phyloP scores from a whole-genome alignment of 1,140 invertebrate genomes.

The Uloborus diversus region DNA sequence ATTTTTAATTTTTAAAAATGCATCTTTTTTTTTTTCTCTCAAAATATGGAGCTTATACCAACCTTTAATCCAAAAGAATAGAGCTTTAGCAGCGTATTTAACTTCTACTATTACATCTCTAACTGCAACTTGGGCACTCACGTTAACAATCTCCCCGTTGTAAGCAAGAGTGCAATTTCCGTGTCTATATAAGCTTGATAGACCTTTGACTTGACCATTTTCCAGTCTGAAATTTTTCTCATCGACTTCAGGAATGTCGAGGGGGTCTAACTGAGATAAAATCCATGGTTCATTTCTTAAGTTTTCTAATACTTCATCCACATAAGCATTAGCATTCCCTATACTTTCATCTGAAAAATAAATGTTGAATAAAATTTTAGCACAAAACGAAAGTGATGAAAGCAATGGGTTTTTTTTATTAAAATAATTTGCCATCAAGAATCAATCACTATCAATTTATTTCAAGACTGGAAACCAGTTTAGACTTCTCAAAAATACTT shows the following conservation, averaged over 20 bases:
- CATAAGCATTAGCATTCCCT: conserved; percentile 47
- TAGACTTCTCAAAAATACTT: too few species aligned
- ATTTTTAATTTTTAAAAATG: not conserved
- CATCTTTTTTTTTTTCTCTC: not conserved
- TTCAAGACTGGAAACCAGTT: too few species aligned
- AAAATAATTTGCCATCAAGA: too few species aligned
- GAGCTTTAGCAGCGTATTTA: conserved; percentile 43
- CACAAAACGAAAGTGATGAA: too few species aligned
- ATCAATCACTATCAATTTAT: too few species aligned
- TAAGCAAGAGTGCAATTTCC: conserved; percentile 47
- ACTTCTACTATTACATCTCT: conserved; percentile 18
- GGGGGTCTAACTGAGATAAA: conserved; percentile 35
- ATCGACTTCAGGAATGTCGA: conserved; percentile 37
- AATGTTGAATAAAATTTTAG: not conserved
- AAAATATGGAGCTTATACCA: too few species aligned
- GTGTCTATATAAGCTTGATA: conserved; percentile 35
- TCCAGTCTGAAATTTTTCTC: conserved; percentile 37
- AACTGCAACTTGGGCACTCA: conserved; percentile 34
- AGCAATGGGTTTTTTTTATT: too few species aligned
- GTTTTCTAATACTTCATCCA: conserved; percentile 45
- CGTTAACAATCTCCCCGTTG: conserved; percentile 15
- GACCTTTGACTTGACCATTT: conserved; percentile 24
- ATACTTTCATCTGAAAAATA: conserved; percentile 23
- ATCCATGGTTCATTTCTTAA: conserved; percentile 35
- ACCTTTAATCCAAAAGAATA: conserved; percentile 54